These are phyloP conservation scores for Darevskia nairensis DNA, from an alignment of 2,797 vertebrate genomes.

Conservation along the genomic window DNA sequence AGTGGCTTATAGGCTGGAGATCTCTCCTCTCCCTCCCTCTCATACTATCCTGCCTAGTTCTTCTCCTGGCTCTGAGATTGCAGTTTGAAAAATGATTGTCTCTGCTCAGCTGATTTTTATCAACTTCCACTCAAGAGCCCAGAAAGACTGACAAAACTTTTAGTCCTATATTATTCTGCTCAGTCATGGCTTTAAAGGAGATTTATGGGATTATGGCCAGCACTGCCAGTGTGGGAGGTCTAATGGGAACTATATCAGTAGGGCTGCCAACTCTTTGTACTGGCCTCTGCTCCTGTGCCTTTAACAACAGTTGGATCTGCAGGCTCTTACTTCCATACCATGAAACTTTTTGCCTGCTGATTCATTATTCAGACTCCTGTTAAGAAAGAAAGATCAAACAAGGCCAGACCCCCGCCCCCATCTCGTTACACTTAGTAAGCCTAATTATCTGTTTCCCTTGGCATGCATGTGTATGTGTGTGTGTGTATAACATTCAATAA, in stretches of 20 bases:
- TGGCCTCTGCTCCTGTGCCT: neutral
- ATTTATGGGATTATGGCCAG: neutral
- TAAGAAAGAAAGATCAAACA: neutral
- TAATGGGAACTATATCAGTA: neutral
- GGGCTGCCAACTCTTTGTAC: neutral
- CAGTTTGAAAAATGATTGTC: neutral
- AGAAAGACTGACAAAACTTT: neutral
- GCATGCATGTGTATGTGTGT: too few species aligned
- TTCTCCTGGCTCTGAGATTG: neutral
- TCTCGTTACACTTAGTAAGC: neutral
- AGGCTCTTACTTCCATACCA: neutral
- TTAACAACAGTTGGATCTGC: neutral
- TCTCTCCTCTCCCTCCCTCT: neutral
- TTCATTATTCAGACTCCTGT: neutral
- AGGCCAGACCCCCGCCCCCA: neutral
- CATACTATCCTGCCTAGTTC: neutral
- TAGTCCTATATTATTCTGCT: neutral
- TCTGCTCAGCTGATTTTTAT: constrained; percentile 21
- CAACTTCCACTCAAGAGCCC: neutral
- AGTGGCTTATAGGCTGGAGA: constrained; percentile 5
- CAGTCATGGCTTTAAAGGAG: neutral
- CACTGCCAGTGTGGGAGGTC: neutral
- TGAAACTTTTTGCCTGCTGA: neutral
- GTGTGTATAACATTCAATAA: neutral
- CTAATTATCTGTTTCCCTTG: neutral